Percentiles rank a stretch among this genome's conserved stretches.
Evolutionary conservation across 2,888 invertebrate genomes (phyloP).

Genomic region (Vannuccia rotundouncinata): DNA sequence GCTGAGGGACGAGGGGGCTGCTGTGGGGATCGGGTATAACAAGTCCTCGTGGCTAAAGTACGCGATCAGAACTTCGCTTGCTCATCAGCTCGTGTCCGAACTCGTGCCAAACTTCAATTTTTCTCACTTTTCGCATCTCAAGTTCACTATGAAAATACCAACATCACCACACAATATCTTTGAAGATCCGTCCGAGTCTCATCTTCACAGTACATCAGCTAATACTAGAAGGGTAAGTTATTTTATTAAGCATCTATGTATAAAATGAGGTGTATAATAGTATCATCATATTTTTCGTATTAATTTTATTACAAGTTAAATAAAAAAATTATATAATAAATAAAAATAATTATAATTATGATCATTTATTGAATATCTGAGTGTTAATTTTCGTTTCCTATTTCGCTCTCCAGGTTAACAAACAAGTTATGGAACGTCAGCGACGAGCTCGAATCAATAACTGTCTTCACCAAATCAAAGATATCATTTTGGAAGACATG

Average conservation of each 20-base stretch:
- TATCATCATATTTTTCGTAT: not conserved
- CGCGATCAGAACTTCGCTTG: too few species aligned
- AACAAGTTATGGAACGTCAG: slow-evolving; percentile 53
- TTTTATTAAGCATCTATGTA: too few species aligned
- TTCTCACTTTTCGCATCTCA: not conserved
- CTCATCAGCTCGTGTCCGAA: not conserved
- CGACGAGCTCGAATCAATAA: slow-evolving; percentile 51
- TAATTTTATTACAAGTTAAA: not conserved
- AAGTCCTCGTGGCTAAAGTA: too few species aligned
- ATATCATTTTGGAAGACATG: slow-evolving; percentile 50
- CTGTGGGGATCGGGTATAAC: too few species aligned
- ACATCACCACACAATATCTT: not conserved
- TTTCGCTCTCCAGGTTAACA: slow-evolving; percentile 47
- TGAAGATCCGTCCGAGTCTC: not conserved
- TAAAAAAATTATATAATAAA: not conserved
- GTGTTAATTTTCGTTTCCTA: not conserved
- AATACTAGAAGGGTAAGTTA: not conserved
- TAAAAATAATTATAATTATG: not conserved
- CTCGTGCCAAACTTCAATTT: not conserved
- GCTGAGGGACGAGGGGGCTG: too few species aligned
- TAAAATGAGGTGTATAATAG: too few species aligned
- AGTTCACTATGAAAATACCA: not conserved
- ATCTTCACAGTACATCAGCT: not conserved
- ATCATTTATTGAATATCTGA: not conserved
- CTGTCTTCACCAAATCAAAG: slow-evolving; percentile 51